Evolutionary conservation across 2,113 vertebrate species (phyloP).

Genomic region (Poeciliopsis turrubarensis): DNA sequence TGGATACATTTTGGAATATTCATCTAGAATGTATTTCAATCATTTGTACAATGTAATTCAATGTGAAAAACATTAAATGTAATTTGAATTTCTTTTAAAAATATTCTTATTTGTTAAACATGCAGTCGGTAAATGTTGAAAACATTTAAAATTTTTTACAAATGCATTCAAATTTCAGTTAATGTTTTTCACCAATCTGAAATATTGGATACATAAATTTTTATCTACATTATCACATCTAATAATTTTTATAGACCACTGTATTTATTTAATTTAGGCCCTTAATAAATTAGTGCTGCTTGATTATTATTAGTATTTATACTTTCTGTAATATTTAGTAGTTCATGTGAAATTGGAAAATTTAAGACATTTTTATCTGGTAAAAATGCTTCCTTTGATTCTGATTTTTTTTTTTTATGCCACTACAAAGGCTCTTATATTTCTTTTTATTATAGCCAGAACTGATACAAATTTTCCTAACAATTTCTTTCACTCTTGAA

Average conservation of each 20-base stretch:
- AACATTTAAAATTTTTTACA: no score
- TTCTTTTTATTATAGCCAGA: no score
- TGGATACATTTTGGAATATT: not conserved
- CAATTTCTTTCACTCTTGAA: no score
- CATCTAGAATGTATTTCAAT: not conserved
- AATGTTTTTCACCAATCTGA: no score
- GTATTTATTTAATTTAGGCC: not conserved
- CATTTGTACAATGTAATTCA: not conserved
- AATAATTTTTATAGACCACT: not conserved
- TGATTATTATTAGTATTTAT: constrained; percentile 15
- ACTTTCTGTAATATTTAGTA: constrained; percentile 44
- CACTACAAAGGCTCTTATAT: no score
- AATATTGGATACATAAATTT: not conserved
- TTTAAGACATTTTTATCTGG: not conserved
- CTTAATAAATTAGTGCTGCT: not conserved
- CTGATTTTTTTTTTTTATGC: no score
- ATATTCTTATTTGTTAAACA: no score
- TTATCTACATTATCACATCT: not conserved
- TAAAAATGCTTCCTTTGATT: no score
- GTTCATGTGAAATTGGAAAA: constrained; percentile 17
- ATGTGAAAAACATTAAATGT: no score
- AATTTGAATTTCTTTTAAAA: no score
- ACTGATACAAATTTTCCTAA: no score
- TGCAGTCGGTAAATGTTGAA: no score
- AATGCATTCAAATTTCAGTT: not conserved